Evolutionary conservation across 2,797 vertebrate species (phyloP), one percentile per base, ranked within the genome.

Genomic region (Podarcis lilfordi): DNA sequence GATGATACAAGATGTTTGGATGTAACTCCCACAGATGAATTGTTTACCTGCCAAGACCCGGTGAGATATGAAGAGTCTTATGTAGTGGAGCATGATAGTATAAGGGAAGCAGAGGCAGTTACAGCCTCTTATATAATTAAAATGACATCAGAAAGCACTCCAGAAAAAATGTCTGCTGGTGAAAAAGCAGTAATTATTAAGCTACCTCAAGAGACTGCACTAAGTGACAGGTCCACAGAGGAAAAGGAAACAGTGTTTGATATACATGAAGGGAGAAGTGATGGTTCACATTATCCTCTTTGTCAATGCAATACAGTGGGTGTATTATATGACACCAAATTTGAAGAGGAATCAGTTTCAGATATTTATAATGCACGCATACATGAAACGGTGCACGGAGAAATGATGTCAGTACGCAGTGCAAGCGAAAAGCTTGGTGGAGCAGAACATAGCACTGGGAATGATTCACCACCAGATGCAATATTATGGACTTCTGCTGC

Each of bases 171-270:
- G 95, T 96, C 96, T 96, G 95, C 95, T 94, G 85, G 95, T 96
- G 95, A 96, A 96, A 97, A 96, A 96, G 95, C 95, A 84, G 94
- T 97, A 96, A 97, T 97, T 97, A 96, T 96, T 95, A 94, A 96
- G 96, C 91, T 97, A 97, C 96, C 97, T 96, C 96, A 92, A 96
- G 96, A 97, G 96, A 97, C 96, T 95, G 95, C 92, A 85, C 92
- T 92, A 96, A 97, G 95, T 97, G 96, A 97, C 97, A 97, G 92
- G 95, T 94, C 96, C 95, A 96, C 95, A 89, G 93, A 97, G 95
- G 95, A 95, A 97, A 96, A 96, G 96, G 96, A 96, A 96, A 95
- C 95, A 95, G 95, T 90, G 4, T 97, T 97, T 97, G 96, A 97
- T 97, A 96, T 96, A 96, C 95, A 97, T 95, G 96, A 97, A 97